Base-by-base conservation (phyloP, 2,113 vertebrate genomes). In the Platichthys stellatus region DNA sequence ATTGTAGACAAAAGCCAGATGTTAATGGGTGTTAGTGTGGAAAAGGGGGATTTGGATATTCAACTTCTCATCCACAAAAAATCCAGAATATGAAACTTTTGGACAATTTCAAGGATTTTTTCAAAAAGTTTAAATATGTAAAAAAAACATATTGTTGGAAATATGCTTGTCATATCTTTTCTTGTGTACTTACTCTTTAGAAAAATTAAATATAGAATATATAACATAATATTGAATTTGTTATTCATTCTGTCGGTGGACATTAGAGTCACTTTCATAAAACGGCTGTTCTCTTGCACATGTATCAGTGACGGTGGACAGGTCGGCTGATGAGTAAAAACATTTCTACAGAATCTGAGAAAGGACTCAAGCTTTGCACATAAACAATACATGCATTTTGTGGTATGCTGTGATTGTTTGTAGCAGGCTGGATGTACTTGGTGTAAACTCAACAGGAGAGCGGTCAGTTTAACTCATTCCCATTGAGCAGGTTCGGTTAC, bases 401-500 rank as follows among this genome's bases (percentile, higher is more conserved):
- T n/a, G 28, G 8, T 13, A 6, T 2, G 13, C 4, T 28, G 40
- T 31, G 2, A 40, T 7, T 53, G 21, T 31, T 5, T 62, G 45
- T n/a, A 26, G 56, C 45, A 38, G 4, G 4, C 5, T 14, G 57
- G 7, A 1, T 72, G 61, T 76, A 14, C 63, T 72, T 38, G 72
- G 18, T 45, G 40, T 56, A 58, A 62, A 21, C 53, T 65, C 62
- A 67, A 66, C 11, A 23, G 40, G 38, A 76, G 63, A 13, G 61
- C 15, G 21, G 69, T 68, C 70, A 74, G 54, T 79, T 83, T 84
- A 81, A 86, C 72, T 38, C 47, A 54, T 56, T 74, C 81, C 71
- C 84, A 89, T 76, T 88, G 76, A 88, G 49, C 49, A 76, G 83
- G 64, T 88, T 87, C 70, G 65, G 69, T 88, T 89, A 86, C 81